Conservation (phyloP, 2,888 invertebrate species). For the Sarcophaga rosellei region DNA sequence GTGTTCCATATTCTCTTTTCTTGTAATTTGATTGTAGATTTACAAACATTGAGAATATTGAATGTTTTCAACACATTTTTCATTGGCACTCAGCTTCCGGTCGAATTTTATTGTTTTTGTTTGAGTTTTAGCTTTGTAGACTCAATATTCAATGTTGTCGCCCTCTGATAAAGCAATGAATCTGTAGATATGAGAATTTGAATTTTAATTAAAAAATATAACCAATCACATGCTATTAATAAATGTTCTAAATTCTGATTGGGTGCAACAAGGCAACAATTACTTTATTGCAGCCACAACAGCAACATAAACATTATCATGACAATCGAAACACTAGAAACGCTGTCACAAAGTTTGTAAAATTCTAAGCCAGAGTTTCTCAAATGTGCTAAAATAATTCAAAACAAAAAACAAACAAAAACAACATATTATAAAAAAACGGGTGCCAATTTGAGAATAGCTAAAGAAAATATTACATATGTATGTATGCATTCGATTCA, state of each 20-base stretch:
- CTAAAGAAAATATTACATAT: background rate
- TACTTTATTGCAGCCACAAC: conserved; percentile 35
- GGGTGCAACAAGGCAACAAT: conserved; percentile 59
- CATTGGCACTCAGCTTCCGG: too few relatives aligned
- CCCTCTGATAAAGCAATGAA: too few relatives aligned
- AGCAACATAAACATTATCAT: background rate
- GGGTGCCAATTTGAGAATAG: too few relatives aligned
- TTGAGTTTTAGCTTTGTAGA: too few relatives aligned
- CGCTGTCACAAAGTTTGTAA: background rate
- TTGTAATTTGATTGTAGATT: too few relatives aligned
- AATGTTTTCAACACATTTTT: too few relatives aligned
- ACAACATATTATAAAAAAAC: too few relatives aligned
- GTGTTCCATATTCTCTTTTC: too few relatives aligned
- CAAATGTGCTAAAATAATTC: background rate
- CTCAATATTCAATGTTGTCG: too few relatives aligned
- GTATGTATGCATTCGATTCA: background rate
- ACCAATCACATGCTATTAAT: conserved; percentile 53
- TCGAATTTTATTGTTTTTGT: too few relatives aligned
- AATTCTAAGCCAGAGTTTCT: background rate
- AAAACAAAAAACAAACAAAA: too few relatives aligned
- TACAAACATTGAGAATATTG: too few relatives aligned
- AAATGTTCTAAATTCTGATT: conserved; percentile 54
- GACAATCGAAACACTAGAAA: background rate
- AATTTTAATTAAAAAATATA: background rate
- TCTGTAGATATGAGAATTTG: background rate